phyloP scores from a whole-genome alignment of 2,113 vertebrate species.

The Anarrhichthys ocellatus region DNA sequence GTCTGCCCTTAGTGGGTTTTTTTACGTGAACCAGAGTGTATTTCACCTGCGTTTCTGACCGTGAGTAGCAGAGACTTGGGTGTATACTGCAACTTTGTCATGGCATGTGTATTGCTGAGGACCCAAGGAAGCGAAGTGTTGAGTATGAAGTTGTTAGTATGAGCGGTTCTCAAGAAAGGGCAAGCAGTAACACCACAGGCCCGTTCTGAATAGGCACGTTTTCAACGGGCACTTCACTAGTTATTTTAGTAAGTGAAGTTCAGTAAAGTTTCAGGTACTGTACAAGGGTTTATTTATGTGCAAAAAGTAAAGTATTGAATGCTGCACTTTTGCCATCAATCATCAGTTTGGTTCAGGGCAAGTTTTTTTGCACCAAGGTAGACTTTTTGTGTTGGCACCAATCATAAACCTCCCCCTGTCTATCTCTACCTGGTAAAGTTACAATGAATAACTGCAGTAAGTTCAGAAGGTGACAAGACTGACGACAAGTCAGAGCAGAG shows the following conservation, averaged over 20 bases:
- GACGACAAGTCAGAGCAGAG: background rate
- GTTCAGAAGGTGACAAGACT: background rate
- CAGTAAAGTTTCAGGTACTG: background rate
- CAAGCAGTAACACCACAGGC: background rate
- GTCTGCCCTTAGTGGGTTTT: background rate
- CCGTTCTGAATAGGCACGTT: background rate
- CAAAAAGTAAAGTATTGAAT: background rate
- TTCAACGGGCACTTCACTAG: background rate
- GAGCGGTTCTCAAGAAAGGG: background rate
- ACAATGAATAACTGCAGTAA: background rate
- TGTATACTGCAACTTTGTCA: background rate
- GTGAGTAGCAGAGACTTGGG: background rate
- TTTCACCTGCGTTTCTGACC: no score
- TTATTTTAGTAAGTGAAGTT: background rate
- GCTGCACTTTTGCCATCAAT: background rate
- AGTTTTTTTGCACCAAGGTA: background rate
- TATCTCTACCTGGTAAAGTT: background rate
- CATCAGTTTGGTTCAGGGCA: background rate
- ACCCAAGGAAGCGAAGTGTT: background rate
- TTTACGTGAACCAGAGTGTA: background rate
- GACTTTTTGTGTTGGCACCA: background rate
- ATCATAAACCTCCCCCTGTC: background rate
- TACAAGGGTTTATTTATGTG: background rate
- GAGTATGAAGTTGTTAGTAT: background rate
- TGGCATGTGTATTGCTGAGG: background rate